A percentile compares a stretch with the other conserved stretches of the same genome.
Conservation (phyloP, 2,113 vertebrate species). For the Rhinolophus ferrumequinum region DNA sequence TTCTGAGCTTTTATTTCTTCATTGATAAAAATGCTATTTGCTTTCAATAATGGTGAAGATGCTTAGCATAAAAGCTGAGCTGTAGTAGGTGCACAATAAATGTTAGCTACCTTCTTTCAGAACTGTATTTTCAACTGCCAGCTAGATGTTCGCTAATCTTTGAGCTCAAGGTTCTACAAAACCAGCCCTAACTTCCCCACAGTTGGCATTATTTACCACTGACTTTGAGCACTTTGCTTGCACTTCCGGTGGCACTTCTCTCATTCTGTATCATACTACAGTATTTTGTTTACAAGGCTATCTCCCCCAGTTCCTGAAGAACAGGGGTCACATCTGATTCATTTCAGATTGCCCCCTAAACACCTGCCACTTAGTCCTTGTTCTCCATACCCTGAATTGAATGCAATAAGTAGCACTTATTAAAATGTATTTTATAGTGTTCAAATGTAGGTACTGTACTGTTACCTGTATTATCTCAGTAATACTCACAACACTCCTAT, state of each 20-base stretch:
- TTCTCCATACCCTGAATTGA: not conserved
- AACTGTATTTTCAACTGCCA: constrained; percentile 1
- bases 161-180: not conserved
- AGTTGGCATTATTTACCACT: not conserved
- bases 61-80: not conserved
- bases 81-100: not conserved
- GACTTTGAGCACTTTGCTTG: not conserved
- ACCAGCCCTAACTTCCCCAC: not conserved
- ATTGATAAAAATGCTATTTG: not conserved
- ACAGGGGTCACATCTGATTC: not conserved
- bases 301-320: not conserved
- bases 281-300: not conserved
- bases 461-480: not conserved
- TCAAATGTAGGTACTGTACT: too few species aligned
- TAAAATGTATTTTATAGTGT: not conserved
- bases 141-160: not conserved
- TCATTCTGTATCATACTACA: not conserved
- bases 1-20: not conserved
- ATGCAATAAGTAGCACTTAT: not conserved
- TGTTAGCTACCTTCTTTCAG: not conserved
- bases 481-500: not conserved
- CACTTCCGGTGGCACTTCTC: not conserved
- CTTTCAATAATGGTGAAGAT: not conserved
- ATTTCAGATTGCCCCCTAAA: not conserved
- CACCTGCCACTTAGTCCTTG: not conserved